Evolutionary conservation across 2,113 vertebrate species (phyloP).

Genomic region (Leucopternis melanops): DNA sequence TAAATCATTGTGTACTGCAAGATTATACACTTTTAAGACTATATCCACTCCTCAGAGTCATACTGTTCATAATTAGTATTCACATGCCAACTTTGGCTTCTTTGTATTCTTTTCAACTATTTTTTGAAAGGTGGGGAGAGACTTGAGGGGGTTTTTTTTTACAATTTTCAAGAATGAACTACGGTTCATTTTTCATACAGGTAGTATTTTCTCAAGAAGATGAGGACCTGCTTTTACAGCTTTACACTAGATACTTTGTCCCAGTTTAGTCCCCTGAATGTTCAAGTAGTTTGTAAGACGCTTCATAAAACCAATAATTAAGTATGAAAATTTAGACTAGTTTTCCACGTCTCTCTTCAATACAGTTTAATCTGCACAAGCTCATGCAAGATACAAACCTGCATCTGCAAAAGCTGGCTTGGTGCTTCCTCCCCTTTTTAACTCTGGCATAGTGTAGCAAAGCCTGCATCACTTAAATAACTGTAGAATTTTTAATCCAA

Average conservation of each 20-base stretch:
- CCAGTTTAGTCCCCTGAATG: not conserved
- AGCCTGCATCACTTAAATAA: not conserved
- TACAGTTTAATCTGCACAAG: not conserved
- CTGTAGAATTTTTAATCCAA: not conserved
- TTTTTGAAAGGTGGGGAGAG: not conserved
- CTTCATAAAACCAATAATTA: not conserved
- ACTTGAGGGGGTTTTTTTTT: not conserved
- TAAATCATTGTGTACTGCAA: not conserved
- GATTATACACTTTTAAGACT: not conserved
- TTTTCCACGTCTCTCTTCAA: not conserved
- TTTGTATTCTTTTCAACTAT: not conserved
- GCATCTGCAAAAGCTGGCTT: not conserved
- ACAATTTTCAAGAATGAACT: not conserved
- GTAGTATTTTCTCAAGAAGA: not conserved
- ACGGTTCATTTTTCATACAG: not conserved
- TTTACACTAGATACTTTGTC: not conserved
- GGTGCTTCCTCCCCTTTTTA: not conserved
- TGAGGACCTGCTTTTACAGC: not conserved
- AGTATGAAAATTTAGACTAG: not conserved
- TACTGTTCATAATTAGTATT: not conserved
- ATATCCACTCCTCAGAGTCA: not conserved
- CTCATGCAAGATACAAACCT: not conserved
- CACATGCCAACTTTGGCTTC: not conserved
- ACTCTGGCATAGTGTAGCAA: not conserved
- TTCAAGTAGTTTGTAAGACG: not conserved